Conservation (phyloP, 2,113 vertebrate species). For the Henicopernis longicauda region DNA sequence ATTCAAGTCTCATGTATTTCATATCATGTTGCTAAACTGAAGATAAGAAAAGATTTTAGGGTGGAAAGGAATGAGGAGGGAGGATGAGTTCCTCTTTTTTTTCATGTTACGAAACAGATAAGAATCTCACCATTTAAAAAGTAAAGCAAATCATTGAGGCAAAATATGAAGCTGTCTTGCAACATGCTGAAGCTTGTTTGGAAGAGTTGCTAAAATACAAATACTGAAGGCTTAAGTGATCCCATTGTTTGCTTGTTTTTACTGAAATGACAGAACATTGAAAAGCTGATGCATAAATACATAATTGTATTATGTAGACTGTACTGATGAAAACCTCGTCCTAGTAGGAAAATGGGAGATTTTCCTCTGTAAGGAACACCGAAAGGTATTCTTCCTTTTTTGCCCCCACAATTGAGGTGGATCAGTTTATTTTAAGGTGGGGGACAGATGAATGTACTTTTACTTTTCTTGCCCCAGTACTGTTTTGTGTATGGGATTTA, state of each 20-base stretch:
- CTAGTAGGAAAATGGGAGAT: not conserved
- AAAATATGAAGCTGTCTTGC: conserved; percentile 11
- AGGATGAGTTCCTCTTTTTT: not conserved
- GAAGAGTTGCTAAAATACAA: conserved; percentile 10
- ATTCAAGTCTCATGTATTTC: not conserved
- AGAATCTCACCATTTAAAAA: conserved; percentile 5
- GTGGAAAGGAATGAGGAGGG: not conserved
- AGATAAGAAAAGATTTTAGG: not conserved
- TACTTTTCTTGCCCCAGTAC: not conserved
- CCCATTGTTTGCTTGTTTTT: not conserved
- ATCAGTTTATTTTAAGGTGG: not conserved
- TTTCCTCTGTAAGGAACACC: not conserved
- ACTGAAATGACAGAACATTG: not conserved
- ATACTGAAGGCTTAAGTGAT: not conserved
- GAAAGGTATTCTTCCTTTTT: not conserved
- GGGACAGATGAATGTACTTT: not conserved
- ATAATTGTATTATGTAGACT: not conserved
- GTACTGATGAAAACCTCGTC: not conserved
- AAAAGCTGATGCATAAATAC: not conserved
- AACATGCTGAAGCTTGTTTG: conserved; percentile 18
- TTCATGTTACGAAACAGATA: not conserved
- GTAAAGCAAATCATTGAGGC: not conserved
- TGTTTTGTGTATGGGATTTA: not conserved
- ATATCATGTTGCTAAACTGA: not conserved
- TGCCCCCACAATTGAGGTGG: not conserved